Base-by-base conservation (phyloP, 2,113 vertebrate species). In the Steatornis caripensis region DNA sequence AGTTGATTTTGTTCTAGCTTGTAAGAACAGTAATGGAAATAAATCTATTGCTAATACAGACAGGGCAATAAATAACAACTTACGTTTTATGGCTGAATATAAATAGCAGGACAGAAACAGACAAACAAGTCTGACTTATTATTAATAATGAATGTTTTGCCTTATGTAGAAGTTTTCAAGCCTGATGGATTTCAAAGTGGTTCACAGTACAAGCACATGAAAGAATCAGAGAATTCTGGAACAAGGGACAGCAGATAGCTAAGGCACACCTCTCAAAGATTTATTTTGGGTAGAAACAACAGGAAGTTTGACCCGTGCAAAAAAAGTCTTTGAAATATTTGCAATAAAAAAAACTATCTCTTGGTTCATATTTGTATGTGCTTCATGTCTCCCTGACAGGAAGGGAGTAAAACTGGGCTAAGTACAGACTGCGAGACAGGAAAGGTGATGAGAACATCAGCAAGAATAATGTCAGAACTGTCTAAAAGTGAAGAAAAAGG, bases 31-130 rank as follows among this genome's bases (percentile, higher is more conserved):
- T 49, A 92, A 90, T 48, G 27, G 17, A 93, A 90, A 89, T 74
- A 61, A 93, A 79, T 80, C 66, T 37, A 76, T 82, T 69, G 89
- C 48, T 68, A 78, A 92, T 17, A 90, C 27, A 66, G 58, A 74
- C 71, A 75, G 30, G 48, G 41, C 36, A 87, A 43, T 81, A 96
- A 87, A 87, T 71, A 92, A 87, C 34, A 92, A 83, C 37, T 89
- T 45, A 19, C 2, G 8, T 49, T 92, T 90, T 93, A 84, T 18
- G 91, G 57, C 36, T n/a, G 15, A 84, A 84, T 78, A 79, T 65
- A 96, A 93, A 78, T 49, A 97, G 62, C 61, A 92, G 57, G 53
- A 82, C 15, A 64, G 37, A 77, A 92, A 96, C 22, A 87, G 51
- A 84, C 23, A 80, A 88, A 93, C 43, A 90, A 81, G 18, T 64